Base-by-base conservation (phyloP, 92 coral and sea anemone species). In the Epizoanthus stellaris region DNA sequence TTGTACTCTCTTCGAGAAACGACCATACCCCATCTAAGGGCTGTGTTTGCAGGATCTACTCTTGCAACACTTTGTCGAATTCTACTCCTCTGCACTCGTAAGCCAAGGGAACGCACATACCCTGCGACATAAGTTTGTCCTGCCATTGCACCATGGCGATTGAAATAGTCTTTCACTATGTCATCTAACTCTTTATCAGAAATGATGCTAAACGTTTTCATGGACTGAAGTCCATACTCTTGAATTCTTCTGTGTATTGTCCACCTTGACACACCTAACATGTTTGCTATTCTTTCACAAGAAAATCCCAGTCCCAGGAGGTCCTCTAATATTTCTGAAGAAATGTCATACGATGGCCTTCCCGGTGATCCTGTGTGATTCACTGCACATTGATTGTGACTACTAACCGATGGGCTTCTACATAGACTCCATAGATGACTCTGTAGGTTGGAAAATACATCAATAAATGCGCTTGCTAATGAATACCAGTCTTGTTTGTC, bases 241-340 rank as follows among this genome's bases (percentile, higher is more conserved):
- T 25, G 45, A 67, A 67, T 30, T 67, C 72, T 23, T 67, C 72
- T 40, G 63, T 52, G 42, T 23, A 73, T 60, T 10, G 79, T 53
- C 79, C 42, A n/a, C 62, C 39, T 34, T 20, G 79, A 73, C 79
- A 21, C 79, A 20, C 79, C 63, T 40, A 73, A 23, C 59, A 40
- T 71, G 14, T 23, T 17, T 3, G 76, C 58, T 16, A 71, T 42
- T 43, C 59, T n/a, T 43, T n/a, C 20, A 43, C 76, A 73, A 53
- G 79, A 21, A 14, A 73, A 73, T 6, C 64, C 67, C 52, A 75
- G 47, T 30, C 80, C 80, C 52, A 57, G 39, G 39, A 75, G 67
- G 67, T 75, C 80, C 16, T 56, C 67, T 14, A 75, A 36, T 58
- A 75, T 21, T 34, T 75, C 80, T 9, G 80, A 54, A 75, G 65